Evolutionary conservation across 2,888 invertebrate genomes (phyloP), one percentile per base, ranked within the genome.

Genomic region (Mantis religiosa): DNA sequence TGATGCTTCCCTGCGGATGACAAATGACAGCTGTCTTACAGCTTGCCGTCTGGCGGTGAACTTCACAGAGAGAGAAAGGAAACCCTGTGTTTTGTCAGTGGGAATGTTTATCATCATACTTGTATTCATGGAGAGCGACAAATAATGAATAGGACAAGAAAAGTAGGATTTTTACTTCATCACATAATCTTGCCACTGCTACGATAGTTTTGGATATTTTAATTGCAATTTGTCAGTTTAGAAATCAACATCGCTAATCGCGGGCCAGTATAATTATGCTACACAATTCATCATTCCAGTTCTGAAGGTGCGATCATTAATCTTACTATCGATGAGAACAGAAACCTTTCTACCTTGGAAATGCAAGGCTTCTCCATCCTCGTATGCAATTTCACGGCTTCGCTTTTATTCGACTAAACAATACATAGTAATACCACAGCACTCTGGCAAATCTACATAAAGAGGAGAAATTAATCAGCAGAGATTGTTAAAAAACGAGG

Each of bases 11-110:
- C 94, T 93, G 93, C 94, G 94, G 94, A 95, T 95, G 95, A 95
- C 95, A 95, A 95, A 95, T 95, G 95, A 95, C 95, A 95, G 95
- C 95, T 95, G 95, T 95, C 95, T 94, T 94, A 94, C 95, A 82
- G 95, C 95, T 94, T 95, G 95, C 95, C 95, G 94, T 88, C 86
- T 88, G 88, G 88, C 86, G 89, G 89, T 41, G 85, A 88, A 88
- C 85, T 88, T 85, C 87, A 87, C 87, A 87, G 27, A 27, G 54
- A 71, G 54, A 71, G 41, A 41, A 28, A 82, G 87, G 34, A 87
- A 87, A 34, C 87, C 41, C 41, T 30, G 82, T 81, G 86, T 86
- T 86, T 71, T 86, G 86, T 86, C 86, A 86, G 86, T 86, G 14
- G 86, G 28, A 86, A 25, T 86, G 86, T 86, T 86, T 81, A 86